These are phyloP conservation scores for Apteryx mantelli DNA, from an alignment of 2,113 vertebrate species.

Conservation along the genomic window DNA sequence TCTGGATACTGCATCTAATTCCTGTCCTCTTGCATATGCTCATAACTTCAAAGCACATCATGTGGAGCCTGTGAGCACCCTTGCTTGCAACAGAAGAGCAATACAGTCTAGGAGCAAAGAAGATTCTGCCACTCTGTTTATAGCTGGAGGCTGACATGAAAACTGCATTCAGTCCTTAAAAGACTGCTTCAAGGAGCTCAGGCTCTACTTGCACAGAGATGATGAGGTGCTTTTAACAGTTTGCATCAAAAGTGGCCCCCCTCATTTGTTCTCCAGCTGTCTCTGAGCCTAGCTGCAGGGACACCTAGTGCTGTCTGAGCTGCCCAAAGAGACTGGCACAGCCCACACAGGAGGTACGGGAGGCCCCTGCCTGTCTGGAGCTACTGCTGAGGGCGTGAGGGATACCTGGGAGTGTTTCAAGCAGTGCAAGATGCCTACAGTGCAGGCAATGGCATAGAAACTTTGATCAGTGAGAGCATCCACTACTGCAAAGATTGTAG, in stretches of 20 bases:
- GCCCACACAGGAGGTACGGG: accelerated
- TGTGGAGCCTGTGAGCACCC: neutral
- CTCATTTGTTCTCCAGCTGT: neutral
- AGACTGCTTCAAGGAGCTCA: neutral
- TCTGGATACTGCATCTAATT: neutral
- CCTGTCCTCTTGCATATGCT: neutral
- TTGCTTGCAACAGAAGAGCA: neutral
- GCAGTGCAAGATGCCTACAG: neutral
- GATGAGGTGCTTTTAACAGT: neutral
- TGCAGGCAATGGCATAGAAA: neutral
- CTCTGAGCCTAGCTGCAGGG: accelerated
- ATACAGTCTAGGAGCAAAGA: neutral
- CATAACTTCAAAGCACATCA: neutral
- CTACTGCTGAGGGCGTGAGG: neutral
- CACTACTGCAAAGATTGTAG: neutral
- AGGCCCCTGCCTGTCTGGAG: neutral
- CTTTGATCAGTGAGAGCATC: neutral
- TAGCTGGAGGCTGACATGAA: neutral
- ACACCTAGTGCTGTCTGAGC: neutral
- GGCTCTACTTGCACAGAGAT: neutral
- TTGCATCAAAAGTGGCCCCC: neutral
- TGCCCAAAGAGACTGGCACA: neutral
- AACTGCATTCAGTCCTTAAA: neutral
- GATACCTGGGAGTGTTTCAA: neutral
- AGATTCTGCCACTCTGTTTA: neutral